Conservation (phyloP, 2,113 vertebrate species). For the Urocitellus parryii region DNA sequence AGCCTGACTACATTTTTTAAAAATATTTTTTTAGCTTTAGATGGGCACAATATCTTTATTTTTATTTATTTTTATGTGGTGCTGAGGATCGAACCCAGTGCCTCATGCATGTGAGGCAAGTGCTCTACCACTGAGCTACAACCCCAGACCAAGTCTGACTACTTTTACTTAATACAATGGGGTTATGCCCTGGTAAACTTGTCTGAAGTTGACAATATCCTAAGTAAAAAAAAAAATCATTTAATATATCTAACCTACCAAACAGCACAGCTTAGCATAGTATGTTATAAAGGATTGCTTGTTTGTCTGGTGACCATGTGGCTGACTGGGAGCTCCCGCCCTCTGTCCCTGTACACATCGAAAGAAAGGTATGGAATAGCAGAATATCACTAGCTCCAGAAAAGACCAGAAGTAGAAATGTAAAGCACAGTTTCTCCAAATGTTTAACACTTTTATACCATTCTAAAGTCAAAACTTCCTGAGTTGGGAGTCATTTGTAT, state of each 20-base stretch:
- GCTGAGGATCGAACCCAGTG: too few species aligned
- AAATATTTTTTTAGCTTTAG: too few species aligned
- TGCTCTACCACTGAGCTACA: too few species aligned
- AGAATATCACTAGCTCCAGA: neutral
- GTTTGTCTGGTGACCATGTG: neutral
- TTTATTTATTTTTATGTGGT: too few species aligned
- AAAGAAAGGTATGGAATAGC: neutral
- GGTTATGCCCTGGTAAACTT: neutral
- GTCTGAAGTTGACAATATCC: neutral
- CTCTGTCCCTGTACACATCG: neutral
- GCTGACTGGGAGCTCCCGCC: neutral
- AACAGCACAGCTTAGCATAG: neutral
- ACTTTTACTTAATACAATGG: neutral
- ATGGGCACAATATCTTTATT: too few species aligned
- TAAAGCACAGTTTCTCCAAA: neutral
- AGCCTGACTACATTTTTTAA: neutral
- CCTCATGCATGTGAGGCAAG: too few species aligned
- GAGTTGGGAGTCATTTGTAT: neutral
- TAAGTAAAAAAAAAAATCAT: neutral
- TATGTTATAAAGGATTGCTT: neutral
- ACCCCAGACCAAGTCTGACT: neutral
- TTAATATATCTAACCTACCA: neutral
- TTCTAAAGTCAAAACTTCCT: neutral
- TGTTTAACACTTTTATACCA: neutral
- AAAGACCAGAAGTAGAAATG: neutral